Evolutionary conservation across 2,113 vertebrate genomes (phyloP).

Genomic region (Triplophysa siluroides): DNA sequence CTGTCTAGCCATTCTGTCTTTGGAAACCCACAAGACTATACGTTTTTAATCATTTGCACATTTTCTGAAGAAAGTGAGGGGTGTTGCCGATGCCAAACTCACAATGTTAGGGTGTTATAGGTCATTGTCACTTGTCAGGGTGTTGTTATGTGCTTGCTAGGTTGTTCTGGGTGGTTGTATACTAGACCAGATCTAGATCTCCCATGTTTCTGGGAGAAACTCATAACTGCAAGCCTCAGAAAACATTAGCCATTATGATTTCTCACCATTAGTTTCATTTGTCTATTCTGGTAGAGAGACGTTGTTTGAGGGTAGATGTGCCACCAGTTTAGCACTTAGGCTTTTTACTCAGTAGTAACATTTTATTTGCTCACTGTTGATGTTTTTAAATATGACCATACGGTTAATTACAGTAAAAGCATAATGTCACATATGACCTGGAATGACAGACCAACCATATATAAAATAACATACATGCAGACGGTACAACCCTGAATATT

Average conservation of each 20-base stretch:
- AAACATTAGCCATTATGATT: neutral
- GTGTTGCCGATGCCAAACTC: neutral
- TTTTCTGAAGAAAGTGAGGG: neutral
- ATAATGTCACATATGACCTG: neutral
- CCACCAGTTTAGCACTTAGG: neutral
- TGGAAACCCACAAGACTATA: neutral
- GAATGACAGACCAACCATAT: neutral
- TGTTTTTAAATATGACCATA: neutral
- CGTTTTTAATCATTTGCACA: too few relatives aligned
- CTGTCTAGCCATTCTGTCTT: neutral
- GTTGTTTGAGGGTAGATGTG: neutral
- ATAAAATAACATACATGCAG: neutral
- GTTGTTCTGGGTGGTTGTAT: neutral
- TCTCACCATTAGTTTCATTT: slow-evolving; percentile 5
- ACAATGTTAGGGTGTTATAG: too few relatives aligned
- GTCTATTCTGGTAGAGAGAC: neutral
- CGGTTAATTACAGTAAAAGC: neutral
- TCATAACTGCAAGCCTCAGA: neutral
- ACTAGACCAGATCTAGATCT: too few relatives aligned
- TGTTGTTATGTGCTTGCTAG: neutral
- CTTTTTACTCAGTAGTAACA: neutral
- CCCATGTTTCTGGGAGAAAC: too few relatives aligned
- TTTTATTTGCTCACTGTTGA: slow-evolving; percentile 15
- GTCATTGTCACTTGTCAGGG: neutral
- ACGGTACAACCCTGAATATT: neutral